Evolutionary conservation across 2,888 invertebrate species (phyloP).

Genomic region (Coremacera marginata): DNA sequence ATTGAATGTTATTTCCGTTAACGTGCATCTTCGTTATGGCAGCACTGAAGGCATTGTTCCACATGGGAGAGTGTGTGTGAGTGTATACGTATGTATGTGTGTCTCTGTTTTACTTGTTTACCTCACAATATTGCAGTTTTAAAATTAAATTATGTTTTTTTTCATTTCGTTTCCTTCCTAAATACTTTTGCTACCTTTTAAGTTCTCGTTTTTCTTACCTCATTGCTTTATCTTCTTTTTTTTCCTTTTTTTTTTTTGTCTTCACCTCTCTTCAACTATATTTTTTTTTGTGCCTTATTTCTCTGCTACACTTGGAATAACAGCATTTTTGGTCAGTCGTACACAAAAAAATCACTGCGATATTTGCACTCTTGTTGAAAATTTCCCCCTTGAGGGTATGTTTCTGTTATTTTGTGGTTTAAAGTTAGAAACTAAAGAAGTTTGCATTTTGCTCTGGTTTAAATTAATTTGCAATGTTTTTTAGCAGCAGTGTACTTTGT

Average conservation of each 20-base stretch:
- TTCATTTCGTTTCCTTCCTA: not conserved
- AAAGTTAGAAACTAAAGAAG: constrained; percentile 34
- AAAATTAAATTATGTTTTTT: constrained; percentile 28
- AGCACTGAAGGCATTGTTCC: not conserved
- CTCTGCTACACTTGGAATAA: not conserved
- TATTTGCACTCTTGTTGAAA: constrained; percentile 27
- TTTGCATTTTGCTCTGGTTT: constrained; percentile 15
- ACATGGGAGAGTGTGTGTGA: not conserved
- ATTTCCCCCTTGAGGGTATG: constrained; percentile 18
- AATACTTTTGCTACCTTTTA: not conserved
- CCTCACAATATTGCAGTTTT: constrained; percentile 22
- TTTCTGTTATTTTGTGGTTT: constrained; percentile 23
- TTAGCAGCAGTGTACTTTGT: too few species aligned
- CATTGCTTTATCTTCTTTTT: not conserved
- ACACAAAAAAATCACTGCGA: constrained; percentile 14
- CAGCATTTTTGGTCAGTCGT: constrained; percentile 27
- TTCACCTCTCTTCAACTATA: too few species aligned
- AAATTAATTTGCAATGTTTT: constrained; percentile 26
- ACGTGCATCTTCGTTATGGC: not conserved
- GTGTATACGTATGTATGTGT: not conserved
- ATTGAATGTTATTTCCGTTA: constrained; percentile 26
- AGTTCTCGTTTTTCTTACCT: not conserved
- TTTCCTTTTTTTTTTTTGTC: not conserved
- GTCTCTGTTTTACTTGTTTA: not conserved
- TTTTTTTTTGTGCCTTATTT: not conserved